A percentile compares a stretch with the other conserved stretches of the same genome.
Evolutionary conservation across 2,113 vertebrate species (phyloP).

Genomic region (Galemys pyrenaicus): DNA sequence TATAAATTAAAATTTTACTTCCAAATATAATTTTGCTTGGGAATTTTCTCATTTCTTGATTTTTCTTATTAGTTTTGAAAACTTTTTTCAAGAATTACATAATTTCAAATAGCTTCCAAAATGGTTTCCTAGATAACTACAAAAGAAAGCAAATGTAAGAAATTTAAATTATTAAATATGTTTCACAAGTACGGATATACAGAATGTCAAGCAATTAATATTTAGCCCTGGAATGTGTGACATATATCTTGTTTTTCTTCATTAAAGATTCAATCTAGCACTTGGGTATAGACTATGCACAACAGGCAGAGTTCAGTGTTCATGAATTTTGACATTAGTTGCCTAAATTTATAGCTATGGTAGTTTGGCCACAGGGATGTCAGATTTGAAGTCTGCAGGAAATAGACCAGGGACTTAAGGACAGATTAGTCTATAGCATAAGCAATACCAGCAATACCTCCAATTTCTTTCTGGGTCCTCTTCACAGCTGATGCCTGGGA

Average conservation of each 20-base stretch:
- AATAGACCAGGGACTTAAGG: conserved; percentile 98
- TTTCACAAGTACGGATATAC: conserved; percentile 88
- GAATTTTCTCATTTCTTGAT: background rate
- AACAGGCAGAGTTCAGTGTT: conserved; percentile 78
- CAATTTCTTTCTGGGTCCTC: conserved; percentile 99
- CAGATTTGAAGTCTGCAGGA: conserved; percentile 98
- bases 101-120: conserved; percentile 90
- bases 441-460: conserved; percentile 97
- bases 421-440: conserved; percentile 98
- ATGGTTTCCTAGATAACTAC: conserved; percentile 92
- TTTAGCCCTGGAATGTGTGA: conserved; percentile 87
- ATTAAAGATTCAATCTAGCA: background rate
- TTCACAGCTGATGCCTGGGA: conserved; percentile 98
- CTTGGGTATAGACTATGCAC: conserved; percentile 75
- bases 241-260: conserved; percentile 68
- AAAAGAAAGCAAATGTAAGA: conserved; percentile 93
- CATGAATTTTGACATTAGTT: conserved; percentile 12
- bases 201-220: conserved; percentile 84
- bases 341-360: conserved; percentile 92
- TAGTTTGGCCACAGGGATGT: conserved; percentile 98
- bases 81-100: conserved; percentile 85
- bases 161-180: conserved; percentile 91
- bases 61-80: conserved; percentile 81
- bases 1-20: background rate
- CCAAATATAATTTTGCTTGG: background rate